A percentile compares a stretch with the other conserved stretches of the same genome.
These are phyloP conservation scores for Yponomeuta evonymella DNA, from an alignment of 2,888 invertebrate genomes.

Conservation along the genomic window DNA sequence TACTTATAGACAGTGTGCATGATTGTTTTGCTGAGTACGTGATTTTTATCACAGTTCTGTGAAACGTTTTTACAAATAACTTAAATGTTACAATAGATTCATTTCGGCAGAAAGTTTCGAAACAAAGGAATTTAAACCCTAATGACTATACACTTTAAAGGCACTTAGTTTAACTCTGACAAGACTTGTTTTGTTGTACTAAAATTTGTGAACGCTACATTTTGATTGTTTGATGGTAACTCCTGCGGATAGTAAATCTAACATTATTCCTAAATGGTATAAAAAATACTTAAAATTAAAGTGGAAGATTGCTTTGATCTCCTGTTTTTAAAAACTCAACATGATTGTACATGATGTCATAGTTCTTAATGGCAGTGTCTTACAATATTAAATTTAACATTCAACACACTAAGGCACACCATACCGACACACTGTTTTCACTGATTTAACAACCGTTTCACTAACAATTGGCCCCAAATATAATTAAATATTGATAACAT, in stretches of 20 bases:
- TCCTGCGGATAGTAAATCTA: constrained; percentile 46
- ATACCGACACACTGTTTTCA: constrained; percentile 30
- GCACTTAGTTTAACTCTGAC: constrained; percentile 72
- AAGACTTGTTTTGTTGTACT: constrained; percentile 70
- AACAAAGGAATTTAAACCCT: constrained; percentile 56
- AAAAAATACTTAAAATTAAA: constrained; percentile 63
- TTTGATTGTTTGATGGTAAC: constrained; percentile 74
- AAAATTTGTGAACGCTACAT: constrained; percentile 54
- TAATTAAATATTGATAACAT: constrained; percentile 28
- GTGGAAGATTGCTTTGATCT: constrained; percentile 64
- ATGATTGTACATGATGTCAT: constrained; percentile 41
- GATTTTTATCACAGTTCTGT: constrained; percentile 33
- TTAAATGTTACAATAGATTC: constrained; percentile 5
- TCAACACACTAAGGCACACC: constrained; percentile 52
- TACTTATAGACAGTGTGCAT: neutral
- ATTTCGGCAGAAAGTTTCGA: constrained; percentile 26
- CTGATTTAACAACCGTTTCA: constrained; percentile 30
- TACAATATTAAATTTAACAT: constrained; percentile 25
- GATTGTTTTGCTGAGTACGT: neutral
- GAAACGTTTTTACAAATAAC: constrained; percentile 21
- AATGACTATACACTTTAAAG: constrained; percentile 68
- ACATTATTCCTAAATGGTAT: constrained; percentile 68
- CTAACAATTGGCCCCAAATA: constrained; percentile 50
- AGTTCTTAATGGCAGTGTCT: constrained; percentile 52
- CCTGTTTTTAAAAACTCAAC: constrained; percentile 31